Percentiles rank a stretch among this genome's conserved stretches.
Evolutionary conservation across 1,140 invertebrate genomes (phyloP).

Genomic region (Octopus bimaculoides): DNA sequence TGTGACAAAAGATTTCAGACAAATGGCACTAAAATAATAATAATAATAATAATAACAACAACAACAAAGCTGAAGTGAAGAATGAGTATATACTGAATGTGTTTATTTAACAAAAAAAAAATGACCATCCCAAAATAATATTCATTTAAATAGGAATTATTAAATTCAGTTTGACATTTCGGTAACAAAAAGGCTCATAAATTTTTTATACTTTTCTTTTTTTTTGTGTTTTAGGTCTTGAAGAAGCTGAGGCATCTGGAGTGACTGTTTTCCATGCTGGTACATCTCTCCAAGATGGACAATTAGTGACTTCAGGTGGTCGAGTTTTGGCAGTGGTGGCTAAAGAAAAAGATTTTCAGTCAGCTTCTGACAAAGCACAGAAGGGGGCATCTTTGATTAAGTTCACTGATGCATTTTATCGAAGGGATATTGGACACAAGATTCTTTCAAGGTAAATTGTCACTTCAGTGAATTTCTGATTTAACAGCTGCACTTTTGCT

Average conservation of each 20-base stretch:
- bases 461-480: not conserved
- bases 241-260: conserved; percentile 46
- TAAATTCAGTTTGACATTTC: no score
- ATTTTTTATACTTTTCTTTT: not conserved
- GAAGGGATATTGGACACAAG: conserved; percentile 87
- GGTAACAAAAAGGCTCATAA: not conserved
- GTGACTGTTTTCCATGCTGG: conserved; percentile 63
- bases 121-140: conserved; percentile 2
- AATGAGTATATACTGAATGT: no score
- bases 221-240: conserved; percentile 56
- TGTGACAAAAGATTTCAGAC: no score
- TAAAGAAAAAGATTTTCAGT: conserved; percentile 66
- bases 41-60: no score
- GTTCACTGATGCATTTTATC: conserved; percentile 81
- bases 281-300: conserved; percentile 51
- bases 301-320: conserved; percentile 83
- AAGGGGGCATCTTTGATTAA: conserved; percentile 67
- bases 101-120: not conserved
- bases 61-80: no score
- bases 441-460: conserved; percentile 73
- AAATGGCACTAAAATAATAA: no score
- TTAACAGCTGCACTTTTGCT: no score
- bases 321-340: conserved; percentile 83
- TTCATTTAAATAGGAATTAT: not conserved
- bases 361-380: conserved; percentile 66